phyloP scores from a whole-genome alignment of 2,888 invertebrate genomes.

The Tortrix viridana region DNA sequence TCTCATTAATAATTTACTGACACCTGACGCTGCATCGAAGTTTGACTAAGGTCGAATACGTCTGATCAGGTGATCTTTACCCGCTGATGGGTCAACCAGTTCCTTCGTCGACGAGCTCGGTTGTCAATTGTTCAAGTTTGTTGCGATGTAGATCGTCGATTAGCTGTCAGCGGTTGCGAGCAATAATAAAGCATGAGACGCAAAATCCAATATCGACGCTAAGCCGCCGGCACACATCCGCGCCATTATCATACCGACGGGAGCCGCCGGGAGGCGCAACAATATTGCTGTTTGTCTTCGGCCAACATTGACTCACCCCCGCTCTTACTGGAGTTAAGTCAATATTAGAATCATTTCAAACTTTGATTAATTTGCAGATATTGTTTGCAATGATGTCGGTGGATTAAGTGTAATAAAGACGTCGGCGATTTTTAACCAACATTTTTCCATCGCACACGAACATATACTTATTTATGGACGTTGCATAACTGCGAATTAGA shows the following conservation, averaged over 20 bases:
- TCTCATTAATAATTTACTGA: too few relatives aligned
- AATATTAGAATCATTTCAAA: constrained; percentile 83
- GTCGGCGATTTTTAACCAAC: too few relatives aligned
- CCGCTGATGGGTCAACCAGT: too few relatives aligned
- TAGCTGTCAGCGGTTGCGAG: neutral
- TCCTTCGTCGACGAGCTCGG: too few relatives aligned
- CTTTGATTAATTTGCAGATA: constrained; percentile 82
- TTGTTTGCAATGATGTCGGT: constrained; percentile 78
- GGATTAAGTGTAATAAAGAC: constrained; percentile 52
- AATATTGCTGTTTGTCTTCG: constrained; percentile 79
- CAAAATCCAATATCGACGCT: constrained; percentile 59
- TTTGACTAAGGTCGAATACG: too few relatives aligned
- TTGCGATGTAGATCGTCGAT: neutral
- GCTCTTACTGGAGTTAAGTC: constrained; percentile 81
- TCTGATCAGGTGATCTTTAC: too few relatives aligned
- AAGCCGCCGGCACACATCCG: constrained; percentile 65
- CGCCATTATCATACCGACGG: constrained; percentile 77
- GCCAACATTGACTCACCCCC: constrained; percentile 71
- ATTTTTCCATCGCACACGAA: neutral
- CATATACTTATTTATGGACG: too few relatives aligned
- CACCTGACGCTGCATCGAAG: too few relatives aligned
- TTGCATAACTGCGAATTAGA: too few relatives aligned
- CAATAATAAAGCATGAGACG: constrained; percentile 41
- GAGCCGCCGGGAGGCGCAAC: constrained; percentile 68
- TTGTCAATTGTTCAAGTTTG: too few relatives aligned